A percentile compares a stretch with the other conserved stretches of the same genome.
Evolutionary conservation across 2,113 vertebrate genomes (phyloP).

Genomic region (Pseudopodoces humilis): DNA sequence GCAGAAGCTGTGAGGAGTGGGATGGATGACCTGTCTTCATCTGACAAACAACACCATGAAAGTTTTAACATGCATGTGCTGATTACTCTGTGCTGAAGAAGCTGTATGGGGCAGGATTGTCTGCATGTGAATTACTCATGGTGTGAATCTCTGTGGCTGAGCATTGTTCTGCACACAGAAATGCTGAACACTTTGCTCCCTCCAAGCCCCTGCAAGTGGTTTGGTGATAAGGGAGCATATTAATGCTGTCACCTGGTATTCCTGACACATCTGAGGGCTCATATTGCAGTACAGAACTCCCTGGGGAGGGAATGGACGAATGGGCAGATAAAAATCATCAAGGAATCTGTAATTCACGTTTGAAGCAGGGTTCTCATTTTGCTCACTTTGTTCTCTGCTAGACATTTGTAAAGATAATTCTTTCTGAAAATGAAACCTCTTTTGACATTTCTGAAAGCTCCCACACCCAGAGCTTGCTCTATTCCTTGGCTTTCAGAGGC

Average conservation of each 20-base stretch:
- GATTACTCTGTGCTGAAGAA: neutral
- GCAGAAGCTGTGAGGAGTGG: neutral
- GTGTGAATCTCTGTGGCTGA: neutral
- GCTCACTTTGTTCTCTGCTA: neutral
- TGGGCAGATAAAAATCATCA: neutral
- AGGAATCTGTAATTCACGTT: neutral
- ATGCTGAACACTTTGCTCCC: neutral
- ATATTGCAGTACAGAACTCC: neutral
- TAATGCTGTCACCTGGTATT: neutral
- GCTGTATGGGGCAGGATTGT: neutral
- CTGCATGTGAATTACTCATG: neutral
- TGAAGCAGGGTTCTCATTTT: neutral
- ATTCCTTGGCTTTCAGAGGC: neutral
- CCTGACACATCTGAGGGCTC: neutral
- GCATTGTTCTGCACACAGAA: neutral
- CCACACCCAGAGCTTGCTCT: neutral
- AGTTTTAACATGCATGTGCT: neutral
- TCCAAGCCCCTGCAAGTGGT: neutral
- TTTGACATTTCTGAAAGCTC: neutral
- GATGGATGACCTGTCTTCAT: neutral
- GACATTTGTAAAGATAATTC: neutral
- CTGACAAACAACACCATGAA: neutral
- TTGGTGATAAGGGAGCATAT: neutral
- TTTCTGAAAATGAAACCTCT: neutral
- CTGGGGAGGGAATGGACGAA: neutral